Conservation (phyloP, 2,113 vertebrate genomes). For the Coturnix japonica region DNA sequence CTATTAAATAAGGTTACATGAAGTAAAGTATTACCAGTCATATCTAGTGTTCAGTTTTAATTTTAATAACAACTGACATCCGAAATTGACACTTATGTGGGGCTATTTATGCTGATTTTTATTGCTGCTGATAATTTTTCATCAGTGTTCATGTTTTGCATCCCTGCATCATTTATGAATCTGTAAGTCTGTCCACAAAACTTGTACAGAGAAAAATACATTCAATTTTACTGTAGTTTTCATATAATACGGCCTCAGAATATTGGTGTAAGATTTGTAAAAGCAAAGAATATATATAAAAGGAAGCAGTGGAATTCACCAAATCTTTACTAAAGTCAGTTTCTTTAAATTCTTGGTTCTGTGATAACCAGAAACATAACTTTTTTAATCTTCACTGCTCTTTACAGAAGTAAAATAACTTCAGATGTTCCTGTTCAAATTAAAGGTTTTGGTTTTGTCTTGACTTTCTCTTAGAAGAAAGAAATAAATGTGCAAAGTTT, state of each 20-base stretch:
- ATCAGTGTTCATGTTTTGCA: not conserved
- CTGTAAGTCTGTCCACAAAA: not conserved
- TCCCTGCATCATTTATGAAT: not conserved
- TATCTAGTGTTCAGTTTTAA: not conserved
- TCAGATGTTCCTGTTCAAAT: not conserved
- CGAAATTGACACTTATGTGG: not conserved
- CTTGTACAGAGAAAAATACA: not conserved
- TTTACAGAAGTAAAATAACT: constrained; percentile 1
- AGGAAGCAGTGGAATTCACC: not conserved
- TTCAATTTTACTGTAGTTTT: not conserved
- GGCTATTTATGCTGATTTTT: not conserved
- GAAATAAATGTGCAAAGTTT: not conserved
- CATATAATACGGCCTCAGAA: not conserved
- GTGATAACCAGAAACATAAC: fast-evolving
- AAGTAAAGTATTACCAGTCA: not conserved
- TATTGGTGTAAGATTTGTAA: not conserved
- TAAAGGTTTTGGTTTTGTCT: not conserved
- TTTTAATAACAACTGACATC: constrained; percentile 30
- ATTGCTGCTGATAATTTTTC: not conserved
- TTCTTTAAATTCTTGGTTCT: not conserved
- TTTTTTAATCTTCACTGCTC: not conserved
- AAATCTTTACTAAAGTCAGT: not conserved
- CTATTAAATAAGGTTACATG: not conserved
- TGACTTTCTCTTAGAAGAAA: not conserved
- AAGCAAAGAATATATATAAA: not conserved